Percentiles rank a stretch among this genome's conserved stretches.
Evolutionary conservation across 2,797 vertebrate species (phyloP).

Genomic region (Emys orbicularis): DNA sequence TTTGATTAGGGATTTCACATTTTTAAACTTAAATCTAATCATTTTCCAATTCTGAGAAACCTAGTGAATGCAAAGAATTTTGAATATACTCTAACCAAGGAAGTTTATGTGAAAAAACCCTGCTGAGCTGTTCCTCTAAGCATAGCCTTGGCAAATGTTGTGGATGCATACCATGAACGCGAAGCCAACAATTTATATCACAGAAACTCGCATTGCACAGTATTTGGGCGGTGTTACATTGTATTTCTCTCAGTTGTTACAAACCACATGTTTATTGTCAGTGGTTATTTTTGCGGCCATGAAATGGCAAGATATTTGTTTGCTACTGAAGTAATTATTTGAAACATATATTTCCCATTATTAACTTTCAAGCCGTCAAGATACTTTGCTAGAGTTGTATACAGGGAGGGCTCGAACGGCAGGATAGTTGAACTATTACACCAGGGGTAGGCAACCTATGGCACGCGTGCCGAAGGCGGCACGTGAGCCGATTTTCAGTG

Average conservation of each 20-base stretch:
- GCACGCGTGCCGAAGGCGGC: too few relatives aligned
- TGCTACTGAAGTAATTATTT: not conserved
- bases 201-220: accelerated
- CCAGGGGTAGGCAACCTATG: too few relatives aligned
- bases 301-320: not conserved
- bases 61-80: not conserved
- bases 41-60: not conserved
- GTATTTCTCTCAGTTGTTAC: not conserved
- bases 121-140: not conserved
- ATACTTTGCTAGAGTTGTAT: accelerated
- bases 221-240: accelerated
- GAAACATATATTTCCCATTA: accelerated
- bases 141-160: not conserved
- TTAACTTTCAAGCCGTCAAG: not conserved
- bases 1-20: not conserved
- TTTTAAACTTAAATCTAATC: not conserved
- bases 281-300: accelerated
- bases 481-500: too few relatives aligned
- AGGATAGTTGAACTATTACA: accelerated
- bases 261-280: accelerated
- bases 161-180: not conserved
- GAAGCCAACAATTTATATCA: not conserved
- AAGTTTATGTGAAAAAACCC: not conserved
- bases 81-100: not conserved
- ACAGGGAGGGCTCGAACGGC: accelerated